Percentiles rank a stretch among this genome's conserved stretches.
These are phyloP conservation scores for Listronotus oregonensis DNA, from an alignment of 1,140 invertebrate species.

Conservation along the genomic window DNA sequence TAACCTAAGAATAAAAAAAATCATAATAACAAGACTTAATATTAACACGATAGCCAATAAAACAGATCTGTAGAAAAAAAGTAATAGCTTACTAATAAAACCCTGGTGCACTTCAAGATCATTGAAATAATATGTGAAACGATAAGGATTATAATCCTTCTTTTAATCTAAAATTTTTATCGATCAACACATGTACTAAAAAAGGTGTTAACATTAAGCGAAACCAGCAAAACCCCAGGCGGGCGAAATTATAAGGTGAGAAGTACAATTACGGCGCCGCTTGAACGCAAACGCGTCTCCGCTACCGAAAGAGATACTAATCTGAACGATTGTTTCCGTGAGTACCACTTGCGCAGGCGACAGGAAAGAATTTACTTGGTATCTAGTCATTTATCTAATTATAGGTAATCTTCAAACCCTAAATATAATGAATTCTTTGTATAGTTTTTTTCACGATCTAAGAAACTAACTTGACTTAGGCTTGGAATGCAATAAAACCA, in stretches of 20 bases:
- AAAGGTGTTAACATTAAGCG: constrained; percentile 11
- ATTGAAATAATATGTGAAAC: constrained; percentile 12
- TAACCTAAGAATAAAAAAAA: no score
- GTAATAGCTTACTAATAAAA: no score
- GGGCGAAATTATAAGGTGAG: constrained; percentile 46
- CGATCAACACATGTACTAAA: constrained; percentile 2
- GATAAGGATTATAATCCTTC: not conserved
- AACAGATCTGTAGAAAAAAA: no score
- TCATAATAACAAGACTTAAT: no score
- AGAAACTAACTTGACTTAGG: no score
- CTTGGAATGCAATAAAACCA: no score
- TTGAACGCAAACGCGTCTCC: constrained; percentile 35
- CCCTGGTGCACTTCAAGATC: no score
- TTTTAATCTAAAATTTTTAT: constrained; percentile 18
- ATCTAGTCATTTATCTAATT: constrained; percentile 38
- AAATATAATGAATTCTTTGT: not conserved
- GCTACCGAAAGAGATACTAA: constrained; percentile 46
- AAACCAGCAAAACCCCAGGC: constrained; percentile 33
- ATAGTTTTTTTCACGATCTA: no score
- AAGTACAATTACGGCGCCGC: constrained; percentile 42
- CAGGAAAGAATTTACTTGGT: constrained; percentile 26
- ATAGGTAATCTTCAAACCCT: constrained; percentile 14
- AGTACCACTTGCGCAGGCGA: constrained; percentile 31
- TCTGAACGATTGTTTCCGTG: constrained; percentile 42
- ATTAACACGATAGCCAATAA: no score